Conservation (phyloP, 2,797 vertebrate genomes). For the Cossypha niveicapilla region DNA sequence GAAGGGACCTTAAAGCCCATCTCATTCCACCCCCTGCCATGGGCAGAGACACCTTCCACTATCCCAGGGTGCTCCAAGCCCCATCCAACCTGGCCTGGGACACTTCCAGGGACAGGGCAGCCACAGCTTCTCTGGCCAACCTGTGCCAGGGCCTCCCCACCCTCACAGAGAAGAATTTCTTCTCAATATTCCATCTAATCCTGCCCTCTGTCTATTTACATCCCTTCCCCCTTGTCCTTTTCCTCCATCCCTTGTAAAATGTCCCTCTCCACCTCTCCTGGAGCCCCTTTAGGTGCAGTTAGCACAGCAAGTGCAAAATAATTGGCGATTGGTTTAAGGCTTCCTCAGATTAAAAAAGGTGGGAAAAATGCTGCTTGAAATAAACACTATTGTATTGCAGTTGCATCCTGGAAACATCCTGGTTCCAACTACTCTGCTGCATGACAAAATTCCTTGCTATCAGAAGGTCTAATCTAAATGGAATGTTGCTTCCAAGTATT, state of each 20-base stretch:
- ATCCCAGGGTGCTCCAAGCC: rapidly evolving
- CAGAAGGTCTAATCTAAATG: neutral
- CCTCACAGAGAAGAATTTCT: neutral
- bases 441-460: neutral
- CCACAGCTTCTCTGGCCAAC: neutral
- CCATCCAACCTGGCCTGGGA: rapidly evolving
- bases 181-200: neutral
- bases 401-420: conserved; percentile 7
- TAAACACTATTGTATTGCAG: neutral
- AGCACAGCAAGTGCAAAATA: neutral
- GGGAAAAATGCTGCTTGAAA: neutral
- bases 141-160: neutral
- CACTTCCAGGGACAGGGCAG: neutral
- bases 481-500: conserved; percentile 41
- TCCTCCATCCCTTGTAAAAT: rapidly evolving
- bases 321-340: neutral
- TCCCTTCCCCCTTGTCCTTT: neutral
- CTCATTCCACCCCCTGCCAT: neutral
- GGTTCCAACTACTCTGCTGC: neutral
- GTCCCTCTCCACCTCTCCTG: neutral
- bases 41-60: neutral
- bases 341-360: neutral
- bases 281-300: neutral
- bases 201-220: neutral
- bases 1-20: neutral